Evolutionary conservation across 1,140 invertebrate genomes (phyloP).

Genomic region (Calephelis virginiensis): DNA sequence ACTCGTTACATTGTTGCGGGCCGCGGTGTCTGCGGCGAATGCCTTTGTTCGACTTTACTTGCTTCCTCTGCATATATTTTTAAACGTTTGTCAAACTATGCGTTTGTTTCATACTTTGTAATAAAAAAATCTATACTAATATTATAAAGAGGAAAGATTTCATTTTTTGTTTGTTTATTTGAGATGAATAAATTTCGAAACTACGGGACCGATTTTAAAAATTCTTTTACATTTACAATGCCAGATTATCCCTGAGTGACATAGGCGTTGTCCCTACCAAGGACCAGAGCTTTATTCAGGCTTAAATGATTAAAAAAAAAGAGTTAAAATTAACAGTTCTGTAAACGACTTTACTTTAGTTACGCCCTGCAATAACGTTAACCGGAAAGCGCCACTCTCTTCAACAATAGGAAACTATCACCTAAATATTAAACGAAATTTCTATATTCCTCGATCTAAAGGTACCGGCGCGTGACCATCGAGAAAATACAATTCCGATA

Average conservation of each 20-base stretch:
- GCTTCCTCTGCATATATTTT: constrained; percentile 3
- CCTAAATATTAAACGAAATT: constrained; percentile 12
- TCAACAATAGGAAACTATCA: constrained; percentile 7
- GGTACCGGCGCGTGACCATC: constrained; percentile 4
- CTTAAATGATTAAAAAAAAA: too few species aligned
- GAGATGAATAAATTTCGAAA: too few species aligned
- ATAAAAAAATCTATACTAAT: too few species aligned
- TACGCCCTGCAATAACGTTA: not conserved
- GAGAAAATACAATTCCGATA: constrained; percentile 1
- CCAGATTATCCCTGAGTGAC: too few species aligned
- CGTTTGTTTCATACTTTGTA: constrained; percentile 15
- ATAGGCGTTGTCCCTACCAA: too few species aligned
- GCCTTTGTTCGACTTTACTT: constrained; percentile 4
- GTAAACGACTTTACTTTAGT: not conserved
- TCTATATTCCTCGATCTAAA: constrained; percentile 1
- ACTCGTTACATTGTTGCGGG: constrained; percentile 10
- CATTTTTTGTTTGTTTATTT: too few species aligned
- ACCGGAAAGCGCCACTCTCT: not conserved
- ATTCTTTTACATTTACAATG: too few species aligned
- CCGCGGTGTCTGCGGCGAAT: constrained; percentile 10
- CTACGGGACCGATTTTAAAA: too few species aligned
- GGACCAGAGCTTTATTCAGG: too few species aligned
- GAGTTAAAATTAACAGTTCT: not conserved
- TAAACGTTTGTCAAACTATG: constrained; percentile 15
- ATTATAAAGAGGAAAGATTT: too few species aligned